These are phyloP conservation scores for Drepana arcuata DNA, from an alignment of 1,140 invertebrate species.

Conservation along the genomic window DNA sequence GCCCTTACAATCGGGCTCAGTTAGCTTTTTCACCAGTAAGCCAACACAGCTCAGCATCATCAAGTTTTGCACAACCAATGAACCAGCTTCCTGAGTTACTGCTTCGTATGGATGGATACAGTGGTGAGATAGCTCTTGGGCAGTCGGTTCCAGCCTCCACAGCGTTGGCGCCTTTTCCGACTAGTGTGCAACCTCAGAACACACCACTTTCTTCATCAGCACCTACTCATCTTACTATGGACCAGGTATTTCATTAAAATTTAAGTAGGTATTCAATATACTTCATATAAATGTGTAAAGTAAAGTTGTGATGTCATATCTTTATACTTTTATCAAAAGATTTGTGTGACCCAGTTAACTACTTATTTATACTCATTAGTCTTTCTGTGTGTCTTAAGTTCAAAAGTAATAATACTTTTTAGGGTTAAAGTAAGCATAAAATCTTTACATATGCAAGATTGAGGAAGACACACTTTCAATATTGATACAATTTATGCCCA, in stretches of 20 bases:
- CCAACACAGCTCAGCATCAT: conserved; percentile 72
- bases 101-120: conserved; percentile 73
- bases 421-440: no score
- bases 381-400: no score
- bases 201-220: conserved; percentile 86
- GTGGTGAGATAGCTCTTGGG: conserved; percentile 68
- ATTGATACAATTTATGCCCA: no score
- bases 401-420: no score
- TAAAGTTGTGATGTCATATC: no score
- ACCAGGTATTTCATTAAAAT: conserved; percentile 58
- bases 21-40: conserved; percentile 74
- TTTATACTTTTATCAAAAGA: no score
- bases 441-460: no score
- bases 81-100: conserved; percentile 79
- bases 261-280: no score
- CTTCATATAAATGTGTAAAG: no score
- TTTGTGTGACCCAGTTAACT: no score
- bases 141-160: conserved; percentile 74
- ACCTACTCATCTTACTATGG: conserved; percentile 84
- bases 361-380: no score
- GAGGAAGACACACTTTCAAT: no score
- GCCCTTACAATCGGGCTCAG: conserved; percentile 55
- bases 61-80: conserved; percentile 71
- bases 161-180: conserved; percentile 57
- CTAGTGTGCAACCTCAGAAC: conserved; percentile 62